Base-by-base conservation (phyloP, 2,113 vertebrate genomes). In the Anoplopoma fimbria region DNA sequence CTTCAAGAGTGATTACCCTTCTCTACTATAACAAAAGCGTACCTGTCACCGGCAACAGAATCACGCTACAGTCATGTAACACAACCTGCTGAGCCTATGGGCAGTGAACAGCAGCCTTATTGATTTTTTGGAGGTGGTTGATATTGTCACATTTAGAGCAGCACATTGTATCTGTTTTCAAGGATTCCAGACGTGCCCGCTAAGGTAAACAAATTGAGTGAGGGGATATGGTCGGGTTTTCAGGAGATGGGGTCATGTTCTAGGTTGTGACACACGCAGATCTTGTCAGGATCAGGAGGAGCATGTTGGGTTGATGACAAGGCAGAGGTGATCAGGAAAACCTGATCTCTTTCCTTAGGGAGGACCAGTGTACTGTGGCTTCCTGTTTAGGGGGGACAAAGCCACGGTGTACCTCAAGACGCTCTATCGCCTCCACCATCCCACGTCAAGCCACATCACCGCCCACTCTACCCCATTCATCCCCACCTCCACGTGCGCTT, bases 321-420 rank as follows among this genome's bases (percentile, higher is more conserved):
- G 91, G 86, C 84, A 76, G 87, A 89, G 87, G 90, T 87, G 82
- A 87, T 85, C 79, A 78, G 81, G 86, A 87, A 84, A 93, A 91
- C 69, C 23, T 36, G 76, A 89, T 89, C 73, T 68, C 80, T 64
- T 81, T 69, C 80, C 83, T 77, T 17, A 47, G 79, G 85, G 92
- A 89, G 84, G 82, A 87, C 76, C 83, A 9, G 75, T 63, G 83
- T 49, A 63, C 65, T 57, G 70, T 63, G 67, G 81, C 81, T 93
- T 91, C 91, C 90, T 92, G 88, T 90, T 91, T 89, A 86, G 69
- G 42, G 80, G 55, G 89, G 84, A 91, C 87, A 75, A 86, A 93
- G 88, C 83, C 61, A 49, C 64, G 82, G 83, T 87, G 57, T 91
- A 83, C 89, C 87, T 92, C 64, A 75, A 88, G 87, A 87, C 75